phyloP scores from a whole-genome alignment of 92 coral and sea anemone genomes.

The Epizoanthus rinbou region DNA sequence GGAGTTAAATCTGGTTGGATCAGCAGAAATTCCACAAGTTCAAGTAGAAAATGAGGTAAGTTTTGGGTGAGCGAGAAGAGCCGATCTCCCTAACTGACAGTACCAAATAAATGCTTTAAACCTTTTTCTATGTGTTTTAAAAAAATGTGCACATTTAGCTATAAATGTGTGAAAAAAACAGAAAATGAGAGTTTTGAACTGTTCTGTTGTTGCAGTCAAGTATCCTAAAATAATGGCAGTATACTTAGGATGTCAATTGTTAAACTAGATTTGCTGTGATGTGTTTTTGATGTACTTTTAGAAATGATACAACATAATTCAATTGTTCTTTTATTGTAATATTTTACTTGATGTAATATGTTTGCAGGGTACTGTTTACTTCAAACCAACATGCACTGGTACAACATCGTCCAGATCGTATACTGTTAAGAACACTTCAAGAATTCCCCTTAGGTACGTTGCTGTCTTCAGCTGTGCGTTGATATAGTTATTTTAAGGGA shows the following conservation, averaged over 20 bases:
- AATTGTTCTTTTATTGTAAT: not conserved
- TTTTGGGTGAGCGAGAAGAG: not conserved
- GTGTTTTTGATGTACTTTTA: not conserved
- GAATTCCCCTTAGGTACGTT: constrained; percentile 84
- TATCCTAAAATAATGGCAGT: no score
- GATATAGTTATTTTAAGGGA: not conserved
- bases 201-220: no score
- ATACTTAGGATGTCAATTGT: no score
- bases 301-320: not conserved
- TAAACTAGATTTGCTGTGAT: not conserved
- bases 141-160: no score
- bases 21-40: constrained; percentile 78
- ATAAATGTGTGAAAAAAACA: no score
- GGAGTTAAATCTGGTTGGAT: constrained; percentile 88
- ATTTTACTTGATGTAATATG: not conserved
- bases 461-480: not conserved
- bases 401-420: constrained; percentile 75
- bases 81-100: not conserved
- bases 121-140: no score
- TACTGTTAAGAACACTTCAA: constrained; percentile 77
- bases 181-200: no score
- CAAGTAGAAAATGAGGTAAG: constrained; percentile 73
- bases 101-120: no score
- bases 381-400: constrained; percentile 92
- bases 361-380: constrained; percentile 77